Evolutionary conservation across 2,888 invertebrate species (phyloP), one percentile per base, ranked within the genome.

Genomic region (Chrysolina americana): DNA sequence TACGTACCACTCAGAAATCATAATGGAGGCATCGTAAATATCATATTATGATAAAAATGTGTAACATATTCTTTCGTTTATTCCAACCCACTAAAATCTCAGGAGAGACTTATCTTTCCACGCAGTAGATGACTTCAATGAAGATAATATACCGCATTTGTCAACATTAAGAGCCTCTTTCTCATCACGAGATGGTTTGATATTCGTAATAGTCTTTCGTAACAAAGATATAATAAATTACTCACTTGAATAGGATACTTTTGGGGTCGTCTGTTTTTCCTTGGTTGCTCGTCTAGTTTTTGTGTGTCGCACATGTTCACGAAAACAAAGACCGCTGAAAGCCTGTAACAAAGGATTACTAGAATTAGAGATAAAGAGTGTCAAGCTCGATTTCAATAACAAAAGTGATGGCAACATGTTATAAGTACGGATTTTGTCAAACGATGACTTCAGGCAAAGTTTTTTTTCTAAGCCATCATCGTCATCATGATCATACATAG

Each of bases 201-300:
- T 28, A 59, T 36, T 28, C 28, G 4, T 59, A 53, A 21, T 53
- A 36, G 59, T 36, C 36, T 59, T 19, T 28, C 36, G 15, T 36
- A 59, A 59, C 59, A 36, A 36, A 59, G 59, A 59, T 59, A 59
- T 59, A 23, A 68, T 71, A 65, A 64, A 50, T 44, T 74, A 80
- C 83, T 81, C 78, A 85, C 85, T 80, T 83, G 78, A 78, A 77
- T 78, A 50, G 85, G 84, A 78, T 85, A 85, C 76, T 83, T 84
- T 66, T 74, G 79, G 36, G 79, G 73, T 70, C 76, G 68, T 71
- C 76, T 81, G 47, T 80, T 78, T 75, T 79, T 83, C 72, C 78
- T 83, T 50, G 76, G 70, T 47, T 78, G 68, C 17, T 68, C 73
- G n/a, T 76, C 74, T 23, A 78, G 41, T 70, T 81, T 80, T 73